Evolutionary conservation across 2,888 invertebrate species (phyloP).

Genomic region (Rhimphoctona megacephalus): DNA sequence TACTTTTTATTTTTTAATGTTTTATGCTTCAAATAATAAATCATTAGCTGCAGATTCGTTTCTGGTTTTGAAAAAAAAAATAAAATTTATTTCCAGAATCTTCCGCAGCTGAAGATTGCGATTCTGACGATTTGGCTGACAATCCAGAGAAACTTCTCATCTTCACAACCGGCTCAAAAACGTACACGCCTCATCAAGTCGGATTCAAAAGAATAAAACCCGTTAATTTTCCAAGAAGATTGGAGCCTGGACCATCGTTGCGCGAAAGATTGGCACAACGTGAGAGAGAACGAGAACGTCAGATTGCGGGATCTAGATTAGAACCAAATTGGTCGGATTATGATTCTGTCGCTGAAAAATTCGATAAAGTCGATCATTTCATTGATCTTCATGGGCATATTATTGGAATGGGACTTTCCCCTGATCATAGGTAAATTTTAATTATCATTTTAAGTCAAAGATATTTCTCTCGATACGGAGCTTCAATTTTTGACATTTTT

Average conservation of each 20-base stretch:
- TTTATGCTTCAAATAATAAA: neutral
- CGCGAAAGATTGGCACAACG: constrained; percentile 88
- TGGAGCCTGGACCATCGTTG: constrained; percentile 90
- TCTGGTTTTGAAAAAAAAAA: neutral
- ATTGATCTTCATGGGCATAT: constrained; percentile 95
- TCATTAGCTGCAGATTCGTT: neutral
- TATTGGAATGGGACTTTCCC: constrained; percentile 94
- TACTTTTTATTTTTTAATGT: neutral
- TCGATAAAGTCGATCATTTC: constrained; percentile 91
- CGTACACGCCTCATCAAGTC: constrained; percentile 94
- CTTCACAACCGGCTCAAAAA: constrained; percentile 93
- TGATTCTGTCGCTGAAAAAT: constrained; percentile 89
- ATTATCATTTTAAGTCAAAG: neutral
- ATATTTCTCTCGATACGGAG: neutral
- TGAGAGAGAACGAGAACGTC: constrained; percentile 86
- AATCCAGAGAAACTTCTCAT: constrained; percentile 91
- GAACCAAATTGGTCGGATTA: constrained; percentile 90
- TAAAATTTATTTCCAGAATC: constrained; percentile 73
- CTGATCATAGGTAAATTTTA: constrained; percentile 87
- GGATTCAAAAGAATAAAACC: constrained; percentile 91
- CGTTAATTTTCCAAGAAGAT: constrained; percentile 88
- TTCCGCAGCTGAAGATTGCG: constrained; percentile 79
- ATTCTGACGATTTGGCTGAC: constrained; percentile 85
- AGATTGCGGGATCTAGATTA: constrained; percentile 84
- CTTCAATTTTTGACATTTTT: neutral